These are phyloP conservation scores for Clanis bilineata DNA, from an alignment of 2,888 invertebrate species.

Conservation along the genomic window DNA sequence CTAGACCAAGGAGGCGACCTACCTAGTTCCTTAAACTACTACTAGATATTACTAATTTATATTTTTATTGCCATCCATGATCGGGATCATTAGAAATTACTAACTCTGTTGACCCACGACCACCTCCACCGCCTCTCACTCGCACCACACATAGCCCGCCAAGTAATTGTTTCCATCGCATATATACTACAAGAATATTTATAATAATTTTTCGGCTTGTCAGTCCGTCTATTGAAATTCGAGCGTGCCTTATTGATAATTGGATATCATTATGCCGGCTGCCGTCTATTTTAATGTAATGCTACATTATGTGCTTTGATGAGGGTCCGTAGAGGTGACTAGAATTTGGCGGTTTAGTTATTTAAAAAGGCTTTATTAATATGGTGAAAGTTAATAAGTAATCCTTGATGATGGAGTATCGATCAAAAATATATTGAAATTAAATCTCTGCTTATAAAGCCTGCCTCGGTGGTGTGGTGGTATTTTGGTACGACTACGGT, in stretches of 20 bases:
- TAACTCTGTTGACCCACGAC: no score
- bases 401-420: no score
- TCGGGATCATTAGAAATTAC: no score
- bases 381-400: no score
- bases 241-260: constrained; percentile 78
- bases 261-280: constrained; percentile 65
- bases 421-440: no score
- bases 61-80: no score
- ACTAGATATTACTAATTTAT: no score
- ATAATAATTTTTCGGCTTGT: constrained; percentile 77
- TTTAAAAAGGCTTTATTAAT: no score
- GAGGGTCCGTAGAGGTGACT: background rate
- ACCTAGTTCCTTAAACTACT: no score
- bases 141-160: constrained; percentile 28
- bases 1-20: no score
- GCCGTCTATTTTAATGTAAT: constrained; percentile 40
- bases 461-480: background rate
- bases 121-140: constrained; percentile 28
- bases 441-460: no score
- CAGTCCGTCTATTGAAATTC: constrained; percentile 75
- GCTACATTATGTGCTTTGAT: constrained; percentile 31
- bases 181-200: constrained; percentile 71
- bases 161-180: constrained; percentile 69
- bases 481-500: no score
- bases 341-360: background rate